phyloP scores from a whole-genome alignment of 2,113 vertebrate species.

The human (Homo sapiens) region GRCh38 chr9:93234501-93235000 shows the following conservation, averaged over 20 bases:
- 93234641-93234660: fast-evolving
- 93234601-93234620: neutral
- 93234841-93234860: slow-evolving; percentile 96
- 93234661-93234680: neutral
- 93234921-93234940: slow-evolving; percentile 99
- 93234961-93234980: slow-evolving; percentile 90
- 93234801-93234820: slow-evolving; percentile 96
- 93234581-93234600: neutral
- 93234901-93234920: slow-evolving; percentile 98
- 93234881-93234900: slow-evolving; percentile 99
- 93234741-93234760: neutral
- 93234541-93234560: neutral
- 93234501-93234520: neutral
- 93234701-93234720: too few species aligned
- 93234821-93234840: slow-evolving; percentile 99
- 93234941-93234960: slow-evolving; percentile 99
- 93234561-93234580: neutral
- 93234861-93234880: slow-evolving; percentile 99
- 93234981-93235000: neutral
- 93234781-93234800: fast-evolving
- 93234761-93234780: neutral
- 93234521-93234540: neutral
- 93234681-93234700: neutral
- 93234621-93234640: neutral
- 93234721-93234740: neutral